Base-by-base conservation (phyloP, 1,140 invertebrate genomes). In the Camponotus floridanus region DNA sequence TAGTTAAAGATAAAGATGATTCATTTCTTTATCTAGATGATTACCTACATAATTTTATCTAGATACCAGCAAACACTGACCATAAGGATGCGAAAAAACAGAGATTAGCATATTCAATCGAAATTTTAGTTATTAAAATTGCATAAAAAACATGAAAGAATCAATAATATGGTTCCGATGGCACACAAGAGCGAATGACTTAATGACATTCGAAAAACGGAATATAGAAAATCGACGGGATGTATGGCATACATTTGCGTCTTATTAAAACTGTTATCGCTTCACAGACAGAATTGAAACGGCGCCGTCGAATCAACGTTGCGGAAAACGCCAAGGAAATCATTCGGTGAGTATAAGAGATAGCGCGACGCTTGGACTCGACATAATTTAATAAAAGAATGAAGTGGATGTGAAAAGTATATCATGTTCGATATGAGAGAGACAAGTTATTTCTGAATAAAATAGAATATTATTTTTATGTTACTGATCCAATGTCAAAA, bases 81-180 rank as follows among this genome's bases (percentile, higher is more conserved):
- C 59, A 42, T 55, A 57, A 13, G 3, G 21, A 51, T 51, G 48
- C 15, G 42, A 11, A 81, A 45, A 81, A 70, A 81, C 45, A 48
- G 26, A 65, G 59, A 45, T 76, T 62, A 85, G 42, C 76, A 78
- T 78, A 78, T 78, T 78, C 59, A 65, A 33, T 78, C 42, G 39
- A 42, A 65, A 65, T 65, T 78, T 78, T 61, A 65, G 65, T 78
- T 48, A 78, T 78, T 65, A 78, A 78, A 78, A 65, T 78, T 74
- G 39, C 59, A 21, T 59, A 65, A 78, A 76, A 26, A 26, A 64
- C 59, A 65, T 26, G 39, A 18, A 65, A 33, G 59, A 9, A 48
- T 36, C 31, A 18, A 78, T 78, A 78, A 78, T 42, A 78, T 26
- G 76, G 15, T 11, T n/a, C 9, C 31, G 3, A 15, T 45, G 74